Evolutionary conservation across 2,888 invertebrate genomes (phyloP).

Genomic region (Conchocele bisecta): DNA sequence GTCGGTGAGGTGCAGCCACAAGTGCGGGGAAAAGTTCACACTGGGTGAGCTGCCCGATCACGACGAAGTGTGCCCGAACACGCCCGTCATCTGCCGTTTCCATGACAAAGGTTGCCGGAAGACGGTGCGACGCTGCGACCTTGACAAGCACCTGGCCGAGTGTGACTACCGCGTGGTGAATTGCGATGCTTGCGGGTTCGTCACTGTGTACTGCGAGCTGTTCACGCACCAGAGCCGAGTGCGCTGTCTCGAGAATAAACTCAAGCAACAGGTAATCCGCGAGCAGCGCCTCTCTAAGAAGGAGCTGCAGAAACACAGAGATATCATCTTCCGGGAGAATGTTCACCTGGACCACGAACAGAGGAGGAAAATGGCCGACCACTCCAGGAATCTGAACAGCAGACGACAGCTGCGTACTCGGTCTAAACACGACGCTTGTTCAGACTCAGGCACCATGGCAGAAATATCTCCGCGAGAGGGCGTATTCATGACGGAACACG

Average conservation of each 20-base stretch:
- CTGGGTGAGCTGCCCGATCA: slow-evolving; percentile 70
- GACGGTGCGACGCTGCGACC: slow-evolving; percentile 62
- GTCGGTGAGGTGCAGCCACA: slow-evolving; percentile 61
- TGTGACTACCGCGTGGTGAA: slow-evolving; percentile 67
- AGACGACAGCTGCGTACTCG: not conserved
- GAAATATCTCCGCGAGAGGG: slow-evolving; percentile 43
- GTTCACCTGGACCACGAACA: slow-evolving; percentile 58
- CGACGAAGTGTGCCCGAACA: slow-evolving; percentile 63
- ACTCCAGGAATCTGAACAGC: slow-evolving; percentile 42
- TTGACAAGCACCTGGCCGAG: slow-evolving; percentile 63
- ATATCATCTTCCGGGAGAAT: slow-evolving; percentile 53
- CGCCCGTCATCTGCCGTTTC: slow-evolving; percentile 65
- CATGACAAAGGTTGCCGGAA: slow-evolving; percentile 62
- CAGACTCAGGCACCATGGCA: slow-evolving; percentile 16
- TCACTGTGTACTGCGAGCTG: slow-evolving; percentile 64
- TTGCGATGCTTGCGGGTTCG: slow-evolving; percentile 71
- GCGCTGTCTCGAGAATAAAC: slow-evolving; percentile 68
- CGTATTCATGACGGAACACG: slow-evolving; percentile 52
- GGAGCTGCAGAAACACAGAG: slow-evolving; percentile 62
- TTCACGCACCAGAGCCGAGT: slow-evolving; percentile 71
- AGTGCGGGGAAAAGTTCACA: slow-evolving; percentile 63
- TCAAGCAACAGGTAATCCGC: slow-evolving; percentile 68
- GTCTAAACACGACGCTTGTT: not conserved
- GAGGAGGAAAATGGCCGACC: slow-evolving; percentile 48
- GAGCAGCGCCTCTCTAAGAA: slow-evolving; percentile 57